phyloP scores from a whole-genome alignment of 2,888 invertebrate genomes.

The Nephrocerus scutellatus region DNA sequence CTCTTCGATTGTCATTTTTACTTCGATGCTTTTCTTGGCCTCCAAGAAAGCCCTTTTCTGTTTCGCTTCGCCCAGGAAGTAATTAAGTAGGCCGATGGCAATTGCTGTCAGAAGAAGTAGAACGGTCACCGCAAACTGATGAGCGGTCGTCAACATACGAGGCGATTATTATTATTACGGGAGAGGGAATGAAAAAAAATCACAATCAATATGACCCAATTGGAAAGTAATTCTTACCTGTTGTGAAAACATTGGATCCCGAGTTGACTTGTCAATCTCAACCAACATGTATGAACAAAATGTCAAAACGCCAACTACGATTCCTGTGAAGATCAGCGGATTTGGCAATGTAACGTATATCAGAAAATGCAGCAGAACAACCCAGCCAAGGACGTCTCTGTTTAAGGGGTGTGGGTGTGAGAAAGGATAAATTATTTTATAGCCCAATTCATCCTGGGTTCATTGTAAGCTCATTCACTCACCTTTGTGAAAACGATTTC shows the following conservation, averaged over 20 bases:
- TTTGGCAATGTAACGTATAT: conserved; percentile 68
- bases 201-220: background rate
- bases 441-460: background rate
- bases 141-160: too few species aligned
- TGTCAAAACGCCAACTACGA: conserved; percentile 55
- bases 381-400: conserved; percentile 65
- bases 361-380: conserved; percentile 63
- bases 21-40: conserved; percentile 83
- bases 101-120: conserved; percentile 66
- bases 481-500: conserved; percentile 48
- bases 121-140: conserved; percentile 66
- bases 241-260: conserved; percentile 49
- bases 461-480: conserved; percentile 14
- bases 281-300: conserved; percentile 56
- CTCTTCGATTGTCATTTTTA: conserved; percentile 87
- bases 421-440: background rate
- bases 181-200: background rate
- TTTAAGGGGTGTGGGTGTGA: too few species aligned
- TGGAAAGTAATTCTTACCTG: conserved; percentile 44
- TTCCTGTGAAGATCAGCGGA: conserved; percentile 55
- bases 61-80: conserved; percentile 73
- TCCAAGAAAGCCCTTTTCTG: conserved; percentile 83
- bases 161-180: background rate
- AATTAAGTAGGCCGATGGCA: conserved; percentile 66
- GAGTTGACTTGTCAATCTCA: conserved; percentile 52